Evolutionary conservation across 2,113 vertebrate genomes (phyloP).

Genomic region (Phalacrocorax pelagicus): DNA sequence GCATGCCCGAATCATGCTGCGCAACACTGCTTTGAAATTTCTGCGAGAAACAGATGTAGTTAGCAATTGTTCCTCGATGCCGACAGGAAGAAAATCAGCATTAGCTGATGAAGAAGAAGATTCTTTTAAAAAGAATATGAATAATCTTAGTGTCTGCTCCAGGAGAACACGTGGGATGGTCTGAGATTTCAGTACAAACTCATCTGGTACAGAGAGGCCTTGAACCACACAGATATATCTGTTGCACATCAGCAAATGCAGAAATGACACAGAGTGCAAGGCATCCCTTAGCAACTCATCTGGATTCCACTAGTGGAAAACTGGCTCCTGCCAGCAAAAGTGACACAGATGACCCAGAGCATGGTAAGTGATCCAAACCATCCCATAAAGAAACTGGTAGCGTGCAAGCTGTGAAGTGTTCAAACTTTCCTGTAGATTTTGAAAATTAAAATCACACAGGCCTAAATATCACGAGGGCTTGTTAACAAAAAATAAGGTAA

Average conservation of each 20-base stretch:
- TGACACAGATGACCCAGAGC: background rate
- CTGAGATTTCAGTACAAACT: background rate
- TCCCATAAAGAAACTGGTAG: background rate
- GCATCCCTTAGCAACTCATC: background rate
- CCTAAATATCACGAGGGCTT: background rate
- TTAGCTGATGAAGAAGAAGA: background rate
- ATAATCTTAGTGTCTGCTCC: background rate
- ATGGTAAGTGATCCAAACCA: background rate
- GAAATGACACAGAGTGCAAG: background rate
- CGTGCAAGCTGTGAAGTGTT: background rate
- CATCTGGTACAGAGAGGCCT: background rate
- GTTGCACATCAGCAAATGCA: conserved; percentile 1
- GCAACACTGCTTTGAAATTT: background rate
- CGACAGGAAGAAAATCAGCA: background rate
- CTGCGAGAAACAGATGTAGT: background rate
- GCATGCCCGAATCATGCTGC: background rate
- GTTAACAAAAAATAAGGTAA: background rate
- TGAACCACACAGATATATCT: background rate
- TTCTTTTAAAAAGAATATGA: background rate
- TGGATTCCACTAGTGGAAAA: background rate
- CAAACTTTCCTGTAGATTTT: background rate
- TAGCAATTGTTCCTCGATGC: background rate
- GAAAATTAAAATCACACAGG: background rate
- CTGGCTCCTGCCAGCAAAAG: background rate
- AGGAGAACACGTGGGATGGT: background rate